Base-by-base conservation (phyloP, 30 jellyfish, hydroid and myxozoan species). In the Clytia hemisphaerica region DNA sequence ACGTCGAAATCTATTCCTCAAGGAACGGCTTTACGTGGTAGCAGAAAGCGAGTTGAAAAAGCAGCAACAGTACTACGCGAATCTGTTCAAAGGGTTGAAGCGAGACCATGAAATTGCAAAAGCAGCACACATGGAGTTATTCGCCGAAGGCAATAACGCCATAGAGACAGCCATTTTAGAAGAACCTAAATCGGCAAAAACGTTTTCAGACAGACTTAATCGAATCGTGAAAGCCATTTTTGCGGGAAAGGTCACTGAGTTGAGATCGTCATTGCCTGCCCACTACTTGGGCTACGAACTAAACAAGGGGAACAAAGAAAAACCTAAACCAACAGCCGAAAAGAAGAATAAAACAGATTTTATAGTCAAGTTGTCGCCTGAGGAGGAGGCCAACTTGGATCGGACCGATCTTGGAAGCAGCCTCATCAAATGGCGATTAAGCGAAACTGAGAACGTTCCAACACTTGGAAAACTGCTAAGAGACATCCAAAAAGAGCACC, bases 21-120 rank as follows among this genome's bases (percentile, higher is more conserved):
- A 57, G 33, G 70, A 57, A 21, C 75, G 57, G 19, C 72, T 72
- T 3, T 33, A 37, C 21, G 45, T 66, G n/a, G 44, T 66, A 21
- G 71, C 79, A 28, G 66, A 66, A 30, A 66, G 79, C 32, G 79
- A 66, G 4, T 28, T 66, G 28, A 36, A 46, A 26, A 66, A 66
- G 45, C 79, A 66, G 30, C 79, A 66, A 30, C 45, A 22, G 45
- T 66, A 37, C 79, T 66, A 22, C 45, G 71, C 72, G 18, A 72
- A 72, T 12, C 57, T 66, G 18, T 45, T 66, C 12, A 15, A 31
- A 4, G 79, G 79, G 21, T 42, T 66, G 0, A 45, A 22, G 57
- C 38, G 18, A 44, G 79, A 66, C 42, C 45, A 37, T 45, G 33
- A 66, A 21, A 33, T 57, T n/a, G 4, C 30, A n/a, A n/a, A 22